phyloP scores from a whole-genome alignment of 2,113 vertebrate species.

The Brachypteracias leptosomus region DNA sequence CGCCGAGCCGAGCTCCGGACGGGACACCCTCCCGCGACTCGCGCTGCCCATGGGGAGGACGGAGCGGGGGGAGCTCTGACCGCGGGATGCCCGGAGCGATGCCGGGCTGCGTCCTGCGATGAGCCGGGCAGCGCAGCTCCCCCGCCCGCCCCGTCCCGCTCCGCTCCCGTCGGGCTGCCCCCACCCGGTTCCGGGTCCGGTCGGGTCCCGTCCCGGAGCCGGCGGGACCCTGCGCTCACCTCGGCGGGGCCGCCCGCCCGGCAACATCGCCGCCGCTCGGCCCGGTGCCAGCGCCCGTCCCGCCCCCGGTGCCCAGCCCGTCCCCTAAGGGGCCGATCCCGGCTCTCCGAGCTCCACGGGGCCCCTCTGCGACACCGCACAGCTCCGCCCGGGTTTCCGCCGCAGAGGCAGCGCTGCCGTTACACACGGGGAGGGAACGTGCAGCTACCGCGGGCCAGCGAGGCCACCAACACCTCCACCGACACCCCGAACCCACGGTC shows the following conservation, averaged over 20 bases:
- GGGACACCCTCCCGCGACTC: too few relatives aligned
- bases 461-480: fast-evolving
- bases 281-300: background rate
- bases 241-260: background rate
- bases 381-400: fast-evolving
- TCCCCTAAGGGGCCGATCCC: background rate
- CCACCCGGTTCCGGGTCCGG: too few relatives aligned
- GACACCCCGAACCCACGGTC: too few relatives aligned
- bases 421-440: fast-evolving
- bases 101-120: too few relatives aligned
- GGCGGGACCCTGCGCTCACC: background rate
- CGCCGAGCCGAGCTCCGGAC: background rate
- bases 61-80: background rate
- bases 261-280: background rate
- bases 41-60: background rate
- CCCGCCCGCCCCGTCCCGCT: too few relatives aligned
- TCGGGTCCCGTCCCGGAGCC: background rate
- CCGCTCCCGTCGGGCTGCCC: background rate
- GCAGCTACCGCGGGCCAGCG: fast-evolving
- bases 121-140: background rate
- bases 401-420: background rate
- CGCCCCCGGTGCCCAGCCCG: background rate
- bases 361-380: background rate
- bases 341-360: background rate
- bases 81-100: background rate